Percentiles rank a stretch among this genome's conserved stretches.
phyloP scores from a whole-genome alignment of 2,888 invertebrate genomes.

The Leucophenga maculata region DNA sequence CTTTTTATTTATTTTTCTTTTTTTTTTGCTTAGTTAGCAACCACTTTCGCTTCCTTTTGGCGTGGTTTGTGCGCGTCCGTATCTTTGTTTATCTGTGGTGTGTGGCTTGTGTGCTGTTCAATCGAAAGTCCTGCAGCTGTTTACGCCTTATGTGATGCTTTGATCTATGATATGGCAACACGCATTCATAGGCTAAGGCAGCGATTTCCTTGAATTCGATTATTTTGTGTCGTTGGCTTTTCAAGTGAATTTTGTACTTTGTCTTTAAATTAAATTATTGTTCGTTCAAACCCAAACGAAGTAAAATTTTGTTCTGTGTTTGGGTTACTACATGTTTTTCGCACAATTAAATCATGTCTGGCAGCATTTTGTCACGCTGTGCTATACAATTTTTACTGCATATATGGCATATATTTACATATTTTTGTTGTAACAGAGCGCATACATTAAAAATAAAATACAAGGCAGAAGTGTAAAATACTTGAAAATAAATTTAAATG shows the following conservation, averaged over 20 bases:
- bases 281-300: too few relatives aligned
- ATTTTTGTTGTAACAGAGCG: too few relatives aligned
- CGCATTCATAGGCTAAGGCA: neutral
- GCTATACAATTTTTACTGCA: neutral
- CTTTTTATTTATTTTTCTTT: neutral
- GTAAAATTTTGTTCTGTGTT: neutral
- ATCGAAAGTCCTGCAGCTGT: slow-evolving; percentile 16
- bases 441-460: too few relatives aligned
- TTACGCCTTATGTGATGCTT: slow-evolving; percentile 12
- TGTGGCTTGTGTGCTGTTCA: neutral
- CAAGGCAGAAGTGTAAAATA: too few relatives aligned
- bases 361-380: slow-evolving; percentile 1
- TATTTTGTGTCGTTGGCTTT: neutral
- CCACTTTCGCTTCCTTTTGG: slow-evolving; percentile 1
- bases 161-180: slow-evolving; percentile 21
- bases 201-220: neutral
- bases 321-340: neutral
- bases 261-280: too few relatives aligned
- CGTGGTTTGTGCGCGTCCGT: neutral
- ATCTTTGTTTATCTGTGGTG: neutral
- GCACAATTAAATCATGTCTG: slow-evolving; percentile 22
- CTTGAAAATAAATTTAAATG: too few relatives aligned
- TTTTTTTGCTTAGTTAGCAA: neutral
- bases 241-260: too few relatives aligned
- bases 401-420: too few relatives aligned